Evolutionary conservation across 2,797 vertebrate genomes (phyloP).

Genomic region (Pachyuromys duprasi): DNA sequence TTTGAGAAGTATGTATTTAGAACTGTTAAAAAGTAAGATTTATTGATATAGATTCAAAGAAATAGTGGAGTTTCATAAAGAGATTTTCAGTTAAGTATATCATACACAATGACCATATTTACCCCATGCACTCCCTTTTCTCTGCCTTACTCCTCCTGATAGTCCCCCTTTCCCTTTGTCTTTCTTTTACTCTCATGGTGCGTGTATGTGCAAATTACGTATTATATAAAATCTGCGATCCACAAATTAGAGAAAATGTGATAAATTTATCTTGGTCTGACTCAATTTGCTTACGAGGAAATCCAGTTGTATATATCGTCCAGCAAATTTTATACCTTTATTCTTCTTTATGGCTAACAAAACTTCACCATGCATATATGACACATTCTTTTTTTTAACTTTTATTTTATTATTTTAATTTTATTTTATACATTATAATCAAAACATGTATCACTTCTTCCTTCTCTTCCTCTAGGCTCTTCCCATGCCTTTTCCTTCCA

Average conservation of each 20-base stretch:
- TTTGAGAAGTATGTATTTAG: background rate
- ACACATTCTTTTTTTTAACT: background rate
- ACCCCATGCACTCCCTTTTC: no score
- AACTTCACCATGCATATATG: background rate
- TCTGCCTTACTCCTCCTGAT: no score
- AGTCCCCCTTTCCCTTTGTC: no score
- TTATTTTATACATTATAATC: background rate
- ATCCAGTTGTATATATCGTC: background rate
- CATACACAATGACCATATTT: background rate
- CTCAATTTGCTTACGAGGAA: background rate
- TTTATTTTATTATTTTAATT: background rate
- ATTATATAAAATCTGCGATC: background rate
- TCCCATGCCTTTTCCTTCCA: background rate
- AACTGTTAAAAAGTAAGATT: background rate
- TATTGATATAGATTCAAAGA: background rate
- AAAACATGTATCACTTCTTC: background rate
- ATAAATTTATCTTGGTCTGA: background rate
- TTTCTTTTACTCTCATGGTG: background rate
- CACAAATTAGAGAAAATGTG: background rate
- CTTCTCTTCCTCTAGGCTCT: background rate
- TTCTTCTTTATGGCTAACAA: background rate
- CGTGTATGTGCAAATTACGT: background rate
- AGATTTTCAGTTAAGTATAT: no score
- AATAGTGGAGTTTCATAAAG: background rate
- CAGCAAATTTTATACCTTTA: background rate